Evolutionary conservation across 2,888 invertebrate genomes (phyloP).

Genomic region (Eurytoma californica): DNA sequence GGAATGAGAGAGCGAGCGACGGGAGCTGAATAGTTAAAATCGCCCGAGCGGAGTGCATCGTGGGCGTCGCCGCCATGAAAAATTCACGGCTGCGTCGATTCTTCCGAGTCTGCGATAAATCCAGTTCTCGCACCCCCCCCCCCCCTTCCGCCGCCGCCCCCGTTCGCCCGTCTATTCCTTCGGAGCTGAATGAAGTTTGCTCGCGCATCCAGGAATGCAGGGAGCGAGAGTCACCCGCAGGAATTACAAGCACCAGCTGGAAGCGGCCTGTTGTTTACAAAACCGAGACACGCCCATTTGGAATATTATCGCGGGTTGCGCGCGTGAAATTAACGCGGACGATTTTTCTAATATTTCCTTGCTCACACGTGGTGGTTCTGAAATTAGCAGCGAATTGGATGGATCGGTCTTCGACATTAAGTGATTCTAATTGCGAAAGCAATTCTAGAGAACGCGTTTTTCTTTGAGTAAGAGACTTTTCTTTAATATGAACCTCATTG

Average conservation of each 20-base stretch:
- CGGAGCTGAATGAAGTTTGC: conserved; percentile 15
- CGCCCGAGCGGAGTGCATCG: background rate
- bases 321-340: too few relatives aligned
- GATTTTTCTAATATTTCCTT: too few relatives aligned
- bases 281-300: background rate
- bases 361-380: too few relatives aligned
- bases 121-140: background rate
- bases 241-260: background rate
- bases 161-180: too few relatives aligned
- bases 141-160: background rate
- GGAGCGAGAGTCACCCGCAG: background rate
- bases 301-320: too few relatives aligned
- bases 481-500: too few relatives aligned
- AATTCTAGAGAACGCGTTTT: too few relatives aligned
- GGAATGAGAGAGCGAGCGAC: conserved; percentile 17
- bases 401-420: too few relatives aligned
- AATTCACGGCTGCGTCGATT: conserved; percentile 45
- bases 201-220: background rate
- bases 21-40: conserved; percentile 43
- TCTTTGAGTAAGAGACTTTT: too few relatives aligned
- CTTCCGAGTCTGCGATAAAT: background rate
- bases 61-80: conserved; percentile 30
- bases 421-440: too few relatives aligned
- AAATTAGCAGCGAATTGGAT: too few relatives aligned
- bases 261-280: background rate